These are phyloP conservation scores for Shinisaurus crocodilurus DNA, from an alignment of 2,113 vertebrate genomes.

Conservation along the genomic window DNA sequence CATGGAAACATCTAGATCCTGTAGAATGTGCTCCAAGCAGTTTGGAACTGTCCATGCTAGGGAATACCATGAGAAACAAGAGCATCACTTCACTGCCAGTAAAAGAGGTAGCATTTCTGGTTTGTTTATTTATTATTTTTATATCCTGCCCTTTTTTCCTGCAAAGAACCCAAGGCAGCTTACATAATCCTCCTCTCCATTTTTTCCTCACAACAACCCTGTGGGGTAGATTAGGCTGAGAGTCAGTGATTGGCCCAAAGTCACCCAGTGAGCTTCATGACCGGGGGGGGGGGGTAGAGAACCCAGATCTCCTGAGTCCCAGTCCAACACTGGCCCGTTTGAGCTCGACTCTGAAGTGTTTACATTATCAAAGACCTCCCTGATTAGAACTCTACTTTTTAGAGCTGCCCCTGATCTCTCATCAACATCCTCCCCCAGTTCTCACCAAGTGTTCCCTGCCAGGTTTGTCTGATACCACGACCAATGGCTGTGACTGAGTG, in stretches of 20 bases:
- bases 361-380: not conserved
- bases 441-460: not conserved
- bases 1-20: slow-evolving; percentile 39
- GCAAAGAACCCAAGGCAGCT: too few relatives aligned
- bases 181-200: too few relatives aligned
- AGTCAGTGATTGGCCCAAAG: too few relatives aligned
- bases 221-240: too few relatives aligned
- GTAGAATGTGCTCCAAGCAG: slow-evolving; percentile 47
- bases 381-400: not conserved
- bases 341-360: not conserved
- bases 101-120: slow-evolving; percentile 39
- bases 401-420: not conserved
- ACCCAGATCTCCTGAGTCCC: too few relatives aligned
- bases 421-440: not conserved
- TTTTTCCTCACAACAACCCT: too few relatives aligned
- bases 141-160: too few relatives aligned
- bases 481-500: not conserved
- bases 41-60: slow-evolving; percentile 40
- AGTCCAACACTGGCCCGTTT: too few relatives aligned
- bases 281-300: too few relatives aligned
- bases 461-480: not conserved
- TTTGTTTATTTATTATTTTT: too few relatives aligned
- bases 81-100: slow-evolving; percentile 48
- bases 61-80: slow-evolving; percentile 47
- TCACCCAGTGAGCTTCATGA: too few relatives aligned